phyloP scores from a whole-genome alignment of 2,888 invertebrate genomes.

The Eumacrocentrus americanus region DNA sequence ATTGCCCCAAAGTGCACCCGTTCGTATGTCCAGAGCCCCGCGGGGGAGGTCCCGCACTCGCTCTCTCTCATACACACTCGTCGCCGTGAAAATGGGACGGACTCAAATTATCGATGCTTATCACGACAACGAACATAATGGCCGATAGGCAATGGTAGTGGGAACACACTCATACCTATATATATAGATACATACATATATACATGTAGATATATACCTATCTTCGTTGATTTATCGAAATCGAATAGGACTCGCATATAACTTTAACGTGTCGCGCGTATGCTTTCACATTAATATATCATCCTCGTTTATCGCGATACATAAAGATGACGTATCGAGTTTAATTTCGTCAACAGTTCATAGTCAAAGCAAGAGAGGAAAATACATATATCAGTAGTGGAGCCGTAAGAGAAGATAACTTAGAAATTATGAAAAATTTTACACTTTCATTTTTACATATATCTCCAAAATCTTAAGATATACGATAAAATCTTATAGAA shows the following conservation, averaged over 20 bases:
- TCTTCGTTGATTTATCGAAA: conserved; percentile 37
- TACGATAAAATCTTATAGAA: too few species aligned
- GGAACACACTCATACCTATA: not conserved
- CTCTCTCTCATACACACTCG: conserved; percentile 31
- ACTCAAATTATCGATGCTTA: conserved; percentile 43
- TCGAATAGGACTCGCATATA: conserved; percentile 27
- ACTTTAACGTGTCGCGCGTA: conserved; percentile 25
- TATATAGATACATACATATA: conserved; percentile 14
- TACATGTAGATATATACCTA: conserved; percentile 11
- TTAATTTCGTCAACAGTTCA: conserved; percentile 6
- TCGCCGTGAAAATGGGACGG: conserved; percentile 32
- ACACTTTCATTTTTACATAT: too few species aligned
- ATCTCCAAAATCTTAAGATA: too few species aligned
- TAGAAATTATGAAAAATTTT: too few species aligned
- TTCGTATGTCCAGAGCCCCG: conserved; percentile 8
- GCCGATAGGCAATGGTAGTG: conserved; percentile 34
- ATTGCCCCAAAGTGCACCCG: conserved; percentile 36
- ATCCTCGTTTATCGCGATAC: conserved; percentile 11
- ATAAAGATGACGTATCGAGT: not conserved
- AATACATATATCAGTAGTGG: too few species aligned
- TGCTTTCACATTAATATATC: conserved; percentile 17
- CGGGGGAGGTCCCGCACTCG: conserved; percentile 22
- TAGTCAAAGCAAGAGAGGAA: too few species aligned
- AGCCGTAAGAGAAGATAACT: too few species aligned
- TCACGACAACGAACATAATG: conserved; percentile 41